Conservation (phyloP, 2,888 invertebrate genomes). For the Chalcosyrphus nemorum region DNA sequence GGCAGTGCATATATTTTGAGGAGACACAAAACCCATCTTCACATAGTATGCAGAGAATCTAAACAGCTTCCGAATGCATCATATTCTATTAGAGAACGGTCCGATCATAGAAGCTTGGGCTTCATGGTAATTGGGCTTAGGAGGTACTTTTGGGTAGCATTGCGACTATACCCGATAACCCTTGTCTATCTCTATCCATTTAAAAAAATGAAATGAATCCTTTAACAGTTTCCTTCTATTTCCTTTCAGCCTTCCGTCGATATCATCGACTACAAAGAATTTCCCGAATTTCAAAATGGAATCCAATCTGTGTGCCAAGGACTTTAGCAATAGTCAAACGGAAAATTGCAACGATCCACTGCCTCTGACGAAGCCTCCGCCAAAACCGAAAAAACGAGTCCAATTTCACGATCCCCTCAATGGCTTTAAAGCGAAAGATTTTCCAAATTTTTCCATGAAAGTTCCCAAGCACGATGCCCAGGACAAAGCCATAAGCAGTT, state of each 20-base stretch:
- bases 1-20: too few species aligned
- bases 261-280: constrained; percentile 80
- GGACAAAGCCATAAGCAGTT: constrained; percentile 76
- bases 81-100: too few species aligned
- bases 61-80: too few species aligned
- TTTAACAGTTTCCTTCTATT: too few species aligned
- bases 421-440: constrained; percentile 77
- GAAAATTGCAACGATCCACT: constrained; percentile 74
- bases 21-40: too few species aligned
- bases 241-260: constrained; percentile 78
- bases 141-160: too few species aligned
- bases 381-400: constrained; percentile 80
- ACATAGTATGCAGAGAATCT: too few species aligned
- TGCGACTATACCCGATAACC: too few species aligned
- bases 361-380: constrained; percentile 49
- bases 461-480: constrained; percentile 80
- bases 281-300: constrained; percentile 81
- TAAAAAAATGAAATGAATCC: too few species aligned
- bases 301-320: constrained; percentile 81
- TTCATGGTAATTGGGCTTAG: too few species aligned
- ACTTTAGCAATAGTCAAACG: constrained; percentile 77
- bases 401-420: constrained; percentile 80
- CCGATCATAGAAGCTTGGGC: too few species aligned
- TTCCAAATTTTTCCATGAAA: constrained; percentile 77
- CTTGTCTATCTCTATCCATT: too few species aligned